Conservation (phyloP, 2,888 invertebrate species). For the Zaprionus obscuricornis region DNA sequence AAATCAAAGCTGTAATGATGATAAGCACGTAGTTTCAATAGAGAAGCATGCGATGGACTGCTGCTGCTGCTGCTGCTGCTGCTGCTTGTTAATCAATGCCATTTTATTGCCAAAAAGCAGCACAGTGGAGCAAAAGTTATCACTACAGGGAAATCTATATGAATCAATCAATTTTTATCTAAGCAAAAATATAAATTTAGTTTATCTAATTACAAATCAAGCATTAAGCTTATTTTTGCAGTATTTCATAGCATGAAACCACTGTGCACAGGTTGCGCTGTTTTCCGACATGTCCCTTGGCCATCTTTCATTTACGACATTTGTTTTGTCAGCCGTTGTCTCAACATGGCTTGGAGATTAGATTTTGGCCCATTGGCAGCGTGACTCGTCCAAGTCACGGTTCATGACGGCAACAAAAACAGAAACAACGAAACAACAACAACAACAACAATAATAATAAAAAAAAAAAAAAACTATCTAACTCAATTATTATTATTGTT, state of each 20-base stretch:
- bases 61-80: constrained; percentile 14
- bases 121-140: constrained; percentile 42
- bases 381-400: constrained; percentile 42
- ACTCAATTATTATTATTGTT: constrained; percentile 76
- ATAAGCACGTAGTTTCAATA: constrained; percentile 67
- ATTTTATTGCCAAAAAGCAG: constrained; percentile 58
- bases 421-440: no score
- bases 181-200: neutral
- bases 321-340: constrained; percentile 68
- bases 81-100: constrained; percentile 66
- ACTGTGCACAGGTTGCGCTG: constrained; percentile 33
- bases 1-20: constrained; percentile 76
- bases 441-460: no score
- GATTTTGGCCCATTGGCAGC: constrained; percentile 61
- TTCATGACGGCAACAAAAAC: constrained; percentile 23
- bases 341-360: constrained; percentile 57
- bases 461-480: constrained; percentile 45
- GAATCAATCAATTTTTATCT: neutral
- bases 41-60: neutral
- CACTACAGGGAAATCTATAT: neutral
- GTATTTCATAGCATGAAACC: neutral
- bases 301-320: constrained; percentile 70
- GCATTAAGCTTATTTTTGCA: no score
- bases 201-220: neutral
- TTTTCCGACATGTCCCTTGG: constrained; percentile 52